Conservation (phyloP, 2,888 invertebrate species). For the Amphipyra berbera region DNA sequence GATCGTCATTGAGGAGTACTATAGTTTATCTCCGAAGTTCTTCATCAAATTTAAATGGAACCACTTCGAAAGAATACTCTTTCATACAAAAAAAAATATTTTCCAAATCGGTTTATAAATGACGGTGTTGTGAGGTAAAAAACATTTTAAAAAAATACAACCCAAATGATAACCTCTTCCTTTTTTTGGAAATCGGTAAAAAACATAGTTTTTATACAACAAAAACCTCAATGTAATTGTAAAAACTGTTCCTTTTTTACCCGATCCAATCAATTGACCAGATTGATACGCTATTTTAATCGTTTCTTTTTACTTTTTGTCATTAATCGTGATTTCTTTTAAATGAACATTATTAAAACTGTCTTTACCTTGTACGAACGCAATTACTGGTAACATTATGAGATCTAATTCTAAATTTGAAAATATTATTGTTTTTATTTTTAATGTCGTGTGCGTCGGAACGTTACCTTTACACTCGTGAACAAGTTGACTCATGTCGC, state of each 20-base stretch:
- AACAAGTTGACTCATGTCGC: constrained; percentile 34
- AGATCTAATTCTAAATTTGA: not conserved
- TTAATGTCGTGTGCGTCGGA: constrained; percentile 8
- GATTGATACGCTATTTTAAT: constrained; percentile 21
- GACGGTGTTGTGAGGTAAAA: no score
- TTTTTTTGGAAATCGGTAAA: no score
- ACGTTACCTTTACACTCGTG: constrained; percentile 26
- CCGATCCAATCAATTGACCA: constrained; percentile 28
- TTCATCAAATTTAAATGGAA: no score
- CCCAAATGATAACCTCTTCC: no score
- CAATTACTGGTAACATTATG: not conserved
- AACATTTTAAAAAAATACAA: no score
- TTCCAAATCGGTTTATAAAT: no score
- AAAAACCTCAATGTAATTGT: constrained; percentile 37
- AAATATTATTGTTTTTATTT: not conserved
- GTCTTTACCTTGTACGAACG: constrained; percentile 26
- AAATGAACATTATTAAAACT: constrained; percentile 20
- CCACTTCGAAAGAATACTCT: no score
- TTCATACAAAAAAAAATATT: no score
- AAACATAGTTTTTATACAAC: constrained; percentile 24
- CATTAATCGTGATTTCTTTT: not conserved
- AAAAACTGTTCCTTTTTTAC: constrained; percentile 36
- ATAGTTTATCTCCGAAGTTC: no score
- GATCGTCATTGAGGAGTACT: no score
- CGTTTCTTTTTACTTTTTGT: constrained; percentile 16